Evolutionary conservation across 2,888 invertebrate genomes (phyloP).

Genomic region (Alloplasta piceator): DNA sequence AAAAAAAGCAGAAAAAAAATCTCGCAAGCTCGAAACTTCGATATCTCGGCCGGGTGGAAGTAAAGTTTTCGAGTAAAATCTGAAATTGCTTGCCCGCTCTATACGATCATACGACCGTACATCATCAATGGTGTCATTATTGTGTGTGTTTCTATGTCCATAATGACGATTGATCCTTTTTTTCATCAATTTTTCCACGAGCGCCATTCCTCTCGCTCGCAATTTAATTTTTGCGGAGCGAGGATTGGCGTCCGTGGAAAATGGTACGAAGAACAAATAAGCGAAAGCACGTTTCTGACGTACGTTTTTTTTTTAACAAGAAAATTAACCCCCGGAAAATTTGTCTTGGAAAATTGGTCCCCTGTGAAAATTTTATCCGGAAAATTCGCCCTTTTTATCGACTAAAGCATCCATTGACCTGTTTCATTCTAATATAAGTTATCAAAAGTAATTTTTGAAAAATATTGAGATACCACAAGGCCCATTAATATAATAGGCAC

Average conservation of each 20-base stretch:
- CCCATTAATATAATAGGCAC: too few species aligned
- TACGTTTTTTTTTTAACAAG: not conserved
- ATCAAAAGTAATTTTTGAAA: too few species aligned
- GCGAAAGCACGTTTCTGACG: constrained; percentile 20
- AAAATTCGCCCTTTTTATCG: too few species aligned
- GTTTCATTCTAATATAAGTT: too few species aligned
- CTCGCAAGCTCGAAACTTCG: constrained; percentile 59
- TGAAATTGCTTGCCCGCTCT: constrained; percentile 68
- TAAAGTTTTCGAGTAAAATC: constrained; percentile 69
- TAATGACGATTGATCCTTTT: not conserved
- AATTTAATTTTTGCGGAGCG: not conserved
- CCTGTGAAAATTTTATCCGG: too few species aligned
- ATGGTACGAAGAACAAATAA: not conserved
- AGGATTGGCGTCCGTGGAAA: constrained; percentile 49
- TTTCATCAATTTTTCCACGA: constrained; percentile 31
- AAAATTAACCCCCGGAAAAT: too few species aligned
- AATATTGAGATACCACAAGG: too few species aligned
- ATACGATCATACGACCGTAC: constrained; percentile 53
- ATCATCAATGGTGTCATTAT: constrained; percentile 11
- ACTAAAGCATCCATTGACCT: too few species aligned
- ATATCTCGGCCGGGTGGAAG: constrained; percentile 66
- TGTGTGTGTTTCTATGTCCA: constrained; percentile 42
- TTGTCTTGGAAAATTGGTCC: too few species aligned
- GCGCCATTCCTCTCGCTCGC: constrained; percentile 21
- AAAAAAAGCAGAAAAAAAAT: constrained; percentile 21